These are phyloP conservation scores for Cryptocephalus moraei DNA, from an alignment of 2,888 invertebrate species.

Conservation along the genomic window DNA sequence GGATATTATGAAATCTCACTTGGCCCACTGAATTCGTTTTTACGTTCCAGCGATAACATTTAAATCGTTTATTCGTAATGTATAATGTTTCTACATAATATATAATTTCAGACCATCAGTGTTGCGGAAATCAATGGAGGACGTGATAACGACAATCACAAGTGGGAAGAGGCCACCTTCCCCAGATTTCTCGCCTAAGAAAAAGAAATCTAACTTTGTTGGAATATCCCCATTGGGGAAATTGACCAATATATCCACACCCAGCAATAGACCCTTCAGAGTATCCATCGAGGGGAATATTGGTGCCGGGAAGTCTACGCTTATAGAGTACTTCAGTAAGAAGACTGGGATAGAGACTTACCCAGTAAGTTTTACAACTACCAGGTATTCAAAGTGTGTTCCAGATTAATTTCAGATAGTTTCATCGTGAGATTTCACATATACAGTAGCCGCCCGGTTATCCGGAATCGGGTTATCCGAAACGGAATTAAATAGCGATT, in stretches of 20 bases:
- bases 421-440: too few relatives aligned
- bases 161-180: conserved; percentile 20
- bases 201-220: conserved; percentile 25
- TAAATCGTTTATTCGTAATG: too few relatives aligned
- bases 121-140: conserved; percentile 23
- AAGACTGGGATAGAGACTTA: conserved; percentile 35
- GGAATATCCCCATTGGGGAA: conserved; percentile 30
- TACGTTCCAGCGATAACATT: too few relatives aligned
- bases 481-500: too few relatives aligned
- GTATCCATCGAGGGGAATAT: conserved; percentile 41
- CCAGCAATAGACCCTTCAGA: conserved; percentile 32
- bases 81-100: too few relatives aligned
- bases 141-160: conserved; percentile 21
- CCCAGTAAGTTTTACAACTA: conserved; percentile 25
- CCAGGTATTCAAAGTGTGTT: too few relatives aligned
- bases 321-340: conserved; percentile 34
- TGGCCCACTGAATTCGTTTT: too few relatives aligned
- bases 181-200: conserved; percentile 11
- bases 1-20: too few relatives aligned
- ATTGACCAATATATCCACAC: conserved; percentile 28
- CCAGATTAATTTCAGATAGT: too few relatives aligned
- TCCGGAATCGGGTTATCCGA: too few relatives aligned
- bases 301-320: conserved; percentile 39
- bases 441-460: too few relatives aligned
- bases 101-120: too few relatives aligned